Conservation (phyloP, 1,140 invertebrate species). For the Mycetomoellerius zeteki region DNA sequence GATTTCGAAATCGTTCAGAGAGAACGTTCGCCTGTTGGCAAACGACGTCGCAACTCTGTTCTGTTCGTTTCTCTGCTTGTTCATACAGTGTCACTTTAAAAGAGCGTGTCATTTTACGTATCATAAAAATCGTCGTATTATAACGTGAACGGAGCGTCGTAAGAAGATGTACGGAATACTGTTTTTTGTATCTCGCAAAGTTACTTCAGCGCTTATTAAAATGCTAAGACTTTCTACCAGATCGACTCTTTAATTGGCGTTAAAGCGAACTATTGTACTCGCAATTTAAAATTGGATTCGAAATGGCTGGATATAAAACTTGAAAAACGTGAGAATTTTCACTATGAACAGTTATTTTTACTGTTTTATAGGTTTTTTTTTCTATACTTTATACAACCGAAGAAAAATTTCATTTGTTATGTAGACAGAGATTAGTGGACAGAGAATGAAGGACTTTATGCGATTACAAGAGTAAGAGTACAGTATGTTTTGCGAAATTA, state of each 20-base stretch:
- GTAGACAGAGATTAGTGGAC: neutral
- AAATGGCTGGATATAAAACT: neutral
- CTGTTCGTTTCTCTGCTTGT: constrained; percentile 51
- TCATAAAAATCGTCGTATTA: constrained; percentile 31
- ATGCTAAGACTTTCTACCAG: neutral
- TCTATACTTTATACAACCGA: neutral
- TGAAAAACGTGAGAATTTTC: neutral
- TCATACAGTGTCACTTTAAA: constrained; percentile 28
- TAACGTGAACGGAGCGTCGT: neutral
- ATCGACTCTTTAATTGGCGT: neutral
- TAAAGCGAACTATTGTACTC: neutral
- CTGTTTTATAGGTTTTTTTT: neutral
- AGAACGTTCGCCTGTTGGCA: constrained; percentile 32
- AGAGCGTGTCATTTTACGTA: neutral
- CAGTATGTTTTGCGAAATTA: neutral
- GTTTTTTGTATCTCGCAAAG: neutral
- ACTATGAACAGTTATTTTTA: neutral
- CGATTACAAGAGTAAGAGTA: neutral
- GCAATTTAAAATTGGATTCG: neutral
- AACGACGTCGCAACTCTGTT: neutral
- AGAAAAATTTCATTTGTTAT: neutral
- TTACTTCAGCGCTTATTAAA: constrained; percentile 1
- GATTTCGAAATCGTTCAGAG: constrained; percentile 71
- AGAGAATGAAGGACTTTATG: neutral
- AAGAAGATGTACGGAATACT: neutral